Conservation (phyloP, 1,140 invertebrate genomes). For the Macrobrachium rosenbergii region DNA sequence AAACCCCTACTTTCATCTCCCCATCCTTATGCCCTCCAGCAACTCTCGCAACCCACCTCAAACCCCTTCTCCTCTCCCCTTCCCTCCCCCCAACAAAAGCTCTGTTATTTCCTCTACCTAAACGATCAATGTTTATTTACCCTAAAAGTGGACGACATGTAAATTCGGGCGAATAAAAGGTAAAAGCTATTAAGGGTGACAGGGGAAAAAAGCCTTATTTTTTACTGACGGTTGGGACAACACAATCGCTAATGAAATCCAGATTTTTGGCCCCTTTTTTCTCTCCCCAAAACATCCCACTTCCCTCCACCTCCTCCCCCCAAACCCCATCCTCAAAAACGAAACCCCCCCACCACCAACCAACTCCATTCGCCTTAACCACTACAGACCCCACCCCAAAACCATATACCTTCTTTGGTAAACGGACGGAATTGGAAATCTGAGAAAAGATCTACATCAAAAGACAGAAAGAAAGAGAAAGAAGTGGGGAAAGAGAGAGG, state of each 20-base stretch:
- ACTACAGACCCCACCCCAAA: too few relatives aligned
- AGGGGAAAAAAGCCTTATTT: background rate
- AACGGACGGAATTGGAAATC: too few relatives aligned
- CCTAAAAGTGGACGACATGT: too few relatives aligned
- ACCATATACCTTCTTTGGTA: too few relatives aligned
- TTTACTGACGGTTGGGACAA: constrained; percentile 6
- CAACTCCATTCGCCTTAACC: too few relatives aligned
- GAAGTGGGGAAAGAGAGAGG: background rate
- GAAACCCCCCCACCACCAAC: too few relatives aligned
- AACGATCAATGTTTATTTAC: constrained; percentile 1
- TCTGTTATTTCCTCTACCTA: background rate
- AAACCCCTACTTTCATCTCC: background rate
- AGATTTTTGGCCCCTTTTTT: background rate
- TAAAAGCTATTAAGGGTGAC: background rate
- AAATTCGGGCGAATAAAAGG: background rate
- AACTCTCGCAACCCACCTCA: background rate
- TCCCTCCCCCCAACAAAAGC: background rate
- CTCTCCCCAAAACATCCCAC: background rate
- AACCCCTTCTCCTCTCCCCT: background rate
- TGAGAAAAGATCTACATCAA: background rate
- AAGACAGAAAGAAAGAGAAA: background rate
- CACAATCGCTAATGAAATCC: constrained; percentile 51
- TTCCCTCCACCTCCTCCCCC: background rate
- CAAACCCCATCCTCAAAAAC: background rate
- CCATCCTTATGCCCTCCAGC: background rate